Evolutionary conservation across 2,113 vertebrate species (phyloP).

Genomic region (Galemys pyrenaicus): DNA sequence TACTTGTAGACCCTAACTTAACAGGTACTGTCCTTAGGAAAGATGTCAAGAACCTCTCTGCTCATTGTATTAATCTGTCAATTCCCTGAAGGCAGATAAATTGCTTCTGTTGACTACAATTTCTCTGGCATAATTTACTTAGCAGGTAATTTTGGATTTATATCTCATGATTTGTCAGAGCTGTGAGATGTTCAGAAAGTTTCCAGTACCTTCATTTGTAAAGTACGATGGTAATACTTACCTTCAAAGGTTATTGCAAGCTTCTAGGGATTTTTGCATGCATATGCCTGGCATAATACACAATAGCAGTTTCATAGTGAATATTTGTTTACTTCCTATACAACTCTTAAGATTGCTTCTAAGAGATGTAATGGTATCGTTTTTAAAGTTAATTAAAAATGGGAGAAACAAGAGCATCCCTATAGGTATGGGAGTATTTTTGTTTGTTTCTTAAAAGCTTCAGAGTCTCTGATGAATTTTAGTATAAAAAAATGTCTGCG

Average conservation of each 20-base stretch:
- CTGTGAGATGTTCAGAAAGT: not conserved
- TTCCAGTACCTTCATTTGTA: not conserved
- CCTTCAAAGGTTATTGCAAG: not conserved
- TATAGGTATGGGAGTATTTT: slow-evolving; percentile 16
- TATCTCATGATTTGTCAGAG: not conserved
- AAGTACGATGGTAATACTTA: not conserved
- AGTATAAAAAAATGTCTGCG: slow-evolving; percentile 29
- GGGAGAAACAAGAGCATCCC: not conserved
- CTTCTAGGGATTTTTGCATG: not conserved
- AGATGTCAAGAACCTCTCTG: not conserved
- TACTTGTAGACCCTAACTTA: not conserved
- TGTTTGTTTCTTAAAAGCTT: slow-evolving; percentile 68
- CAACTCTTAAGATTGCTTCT: not conserved
- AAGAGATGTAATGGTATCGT: not conserved
- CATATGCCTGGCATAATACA: not conserved
- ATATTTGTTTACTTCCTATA: not conserved
- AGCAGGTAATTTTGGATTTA: not conserved
- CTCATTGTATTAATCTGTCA: not conserved
- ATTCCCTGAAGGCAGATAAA: not conserved
- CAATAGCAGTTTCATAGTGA: not conserved
- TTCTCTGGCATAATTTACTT: slow-evolving; percentile 6
- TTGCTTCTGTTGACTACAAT: not conserved
- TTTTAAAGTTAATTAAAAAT: slow-evolving; percentile 48
- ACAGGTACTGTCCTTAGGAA: not conserved
- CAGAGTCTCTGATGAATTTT: slow-evolving; percentile 43